These are phyloP conservation scores for Esox masquinongy DNA, from an alignment of 2,797 vertebrate species.

Conservation along the genomic window DNA sequence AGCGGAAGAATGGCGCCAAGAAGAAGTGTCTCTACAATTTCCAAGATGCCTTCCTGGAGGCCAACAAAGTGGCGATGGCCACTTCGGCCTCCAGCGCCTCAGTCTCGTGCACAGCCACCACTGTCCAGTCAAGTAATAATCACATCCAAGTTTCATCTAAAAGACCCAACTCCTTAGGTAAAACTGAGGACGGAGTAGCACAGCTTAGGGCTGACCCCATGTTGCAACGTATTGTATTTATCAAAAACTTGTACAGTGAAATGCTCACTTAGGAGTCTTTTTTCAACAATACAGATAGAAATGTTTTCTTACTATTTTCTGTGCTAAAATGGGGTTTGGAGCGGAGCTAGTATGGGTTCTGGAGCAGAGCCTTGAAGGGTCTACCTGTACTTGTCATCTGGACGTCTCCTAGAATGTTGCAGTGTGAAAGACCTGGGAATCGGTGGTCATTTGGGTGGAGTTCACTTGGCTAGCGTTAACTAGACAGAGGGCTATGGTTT, in stretches of 20 bases:
- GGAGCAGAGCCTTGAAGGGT: too few relatives aligned
- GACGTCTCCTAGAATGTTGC: too few relatives aligned
- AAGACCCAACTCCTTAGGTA: slow-evolving; percentile 88
- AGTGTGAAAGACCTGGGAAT: not conserved
- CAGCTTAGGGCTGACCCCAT: slow-evolving; percentile 41
- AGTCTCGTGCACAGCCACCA: slow-evolving; percentile 94
- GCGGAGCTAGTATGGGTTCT: too few relatives aligned
- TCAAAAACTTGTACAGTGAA: too few relatives aligned
- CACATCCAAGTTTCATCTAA: slow-evolving; percentile 89
- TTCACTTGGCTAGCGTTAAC: not conserved
- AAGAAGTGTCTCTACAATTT: slow-evolving; percentile 99
- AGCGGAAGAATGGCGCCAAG: slow-evolving; percentile 89
- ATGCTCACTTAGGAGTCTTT: too few relatives aligned
- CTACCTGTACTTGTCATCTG: too few relatives aligned
- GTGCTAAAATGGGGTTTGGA: too few relatives aligned
- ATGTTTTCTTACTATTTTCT: too few relatives aligned
- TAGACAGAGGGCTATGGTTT: not conserved
- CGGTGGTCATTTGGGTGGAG: not conserved
- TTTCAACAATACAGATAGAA: too few relatives aligned
- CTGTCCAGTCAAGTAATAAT: slow-evolving; percentile 92
- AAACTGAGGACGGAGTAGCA: slow-evolving; percentile 55
- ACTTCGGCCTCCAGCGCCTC: slow-evolving; percentile 93
- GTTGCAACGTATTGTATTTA: too few relatives aligned
- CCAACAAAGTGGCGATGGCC: slow-evolving; percentile 92
- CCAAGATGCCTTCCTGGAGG: slow-evolving; percentile 98